phyloP scores from a whole-genome alignment of 2,797 vertebrate species.

The Halcyon leucocephala region DNA sequence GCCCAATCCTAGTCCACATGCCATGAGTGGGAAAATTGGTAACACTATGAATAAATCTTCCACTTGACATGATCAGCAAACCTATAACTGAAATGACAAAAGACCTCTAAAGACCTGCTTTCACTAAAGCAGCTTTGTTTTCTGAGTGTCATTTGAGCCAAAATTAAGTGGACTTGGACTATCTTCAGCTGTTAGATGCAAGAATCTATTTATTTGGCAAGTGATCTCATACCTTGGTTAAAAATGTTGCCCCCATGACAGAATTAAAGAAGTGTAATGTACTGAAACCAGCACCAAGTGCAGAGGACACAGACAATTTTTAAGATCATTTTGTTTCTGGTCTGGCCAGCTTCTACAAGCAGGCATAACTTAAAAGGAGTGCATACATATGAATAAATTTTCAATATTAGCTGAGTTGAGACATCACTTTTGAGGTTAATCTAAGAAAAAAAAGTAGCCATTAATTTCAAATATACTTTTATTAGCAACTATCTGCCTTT shows the following conservation, averaged over 20 bases:
- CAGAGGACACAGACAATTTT: not conserved
- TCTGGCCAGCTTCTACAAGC: not conserved
- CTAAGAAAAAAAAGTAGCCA: not conserved
- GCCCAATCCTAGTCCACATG: not conserved
- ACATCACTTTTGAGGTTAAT: not conserved
- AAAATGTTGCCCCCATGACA: not conserved
- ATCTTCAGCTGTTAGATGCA: not conserved
- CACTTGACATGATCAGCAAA: not conserved
- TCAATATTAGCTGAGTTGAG: not conserved
- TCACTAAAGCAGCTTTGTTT: not conserved
- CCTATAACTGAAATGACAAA: not conserved
- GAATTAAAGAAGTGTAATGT: not conserved
- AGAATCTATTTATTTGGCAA: not conserved
- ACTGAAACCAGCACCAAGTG: not conserved
- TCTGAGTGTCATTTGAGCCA: not conserved
- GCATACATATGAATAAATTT: not conserved
- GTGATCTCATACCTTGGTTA: not conserved
- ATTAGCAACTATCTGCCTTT: not conserved
- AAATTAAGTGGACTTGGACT: not conserved
- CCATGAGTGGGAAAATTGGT: not conserved
- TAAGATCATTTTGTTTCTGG: not conserved
- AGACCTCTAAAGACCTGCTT: not conserved
- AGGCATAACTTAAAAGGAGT: not conserved
- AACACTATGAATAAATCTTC: not conserved
- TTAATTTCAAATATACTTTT: not conserved